Percentiles rank a stretch among this genome's conserved stretches.
Evolutionary conservation across 2,888 invertebrate species (phyloP).

Genomic region (Entomobrya proxima): DNA sequence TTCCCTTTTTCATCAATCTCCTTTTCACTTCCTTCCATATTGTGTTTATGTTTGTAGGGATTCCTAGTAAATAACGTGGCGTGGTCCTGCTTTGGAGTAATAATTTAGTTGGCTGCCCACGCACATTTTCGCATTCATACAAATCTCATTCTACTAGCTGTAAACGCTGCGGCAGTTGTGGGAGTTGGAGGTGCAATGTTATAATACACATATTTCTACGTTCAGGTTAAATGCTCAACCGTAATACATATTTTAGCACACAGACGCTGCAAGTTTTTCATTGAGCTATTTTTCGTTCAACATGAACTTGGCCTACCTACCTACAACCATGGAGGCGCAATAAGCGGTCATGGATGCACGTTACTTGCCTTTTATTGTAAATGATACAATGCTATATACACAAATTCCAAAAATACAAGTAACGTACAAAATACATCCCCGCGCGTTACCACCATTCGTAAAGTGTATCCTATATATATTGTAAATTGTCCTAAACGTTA

Average conservation of each 20-base stretch:
- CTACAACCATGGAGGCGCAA: conserved; percentile 44
- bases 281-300: conserved; percentile 57
- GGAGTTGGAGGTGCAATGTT: not conserved
- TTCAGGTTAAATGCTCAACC: not conserved
- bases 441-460: no score
- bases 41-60: no score
- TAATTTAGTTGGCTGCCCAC: conserved; percentile 39
- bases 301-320: conserved; percentile 67
- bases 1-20: no score
- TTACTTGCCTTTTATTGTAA: not conserved
- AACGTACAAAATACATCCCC: not conserved
- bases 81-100: no score
- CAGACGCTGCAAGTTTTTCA: conserved; percentile 47
- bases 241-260: not conserved
- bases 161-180: not conserved
- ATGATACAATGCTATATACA: not conserved
- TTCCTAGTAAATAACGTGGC: not conserved
- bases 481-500: no score
- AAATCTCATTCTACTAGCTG: not conserved
- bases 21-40: no score
- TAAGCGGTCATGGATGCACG: conserved; percentile 61
- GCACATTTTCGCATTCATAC: conserved; percentile 11
- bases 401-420: not conserved
- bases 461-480: no score
- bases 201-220: not conserved